Evolutionary conservation across 2,888 invertebrate species (phyloP).

Genomic region (Tuta absoluta): DNA sequence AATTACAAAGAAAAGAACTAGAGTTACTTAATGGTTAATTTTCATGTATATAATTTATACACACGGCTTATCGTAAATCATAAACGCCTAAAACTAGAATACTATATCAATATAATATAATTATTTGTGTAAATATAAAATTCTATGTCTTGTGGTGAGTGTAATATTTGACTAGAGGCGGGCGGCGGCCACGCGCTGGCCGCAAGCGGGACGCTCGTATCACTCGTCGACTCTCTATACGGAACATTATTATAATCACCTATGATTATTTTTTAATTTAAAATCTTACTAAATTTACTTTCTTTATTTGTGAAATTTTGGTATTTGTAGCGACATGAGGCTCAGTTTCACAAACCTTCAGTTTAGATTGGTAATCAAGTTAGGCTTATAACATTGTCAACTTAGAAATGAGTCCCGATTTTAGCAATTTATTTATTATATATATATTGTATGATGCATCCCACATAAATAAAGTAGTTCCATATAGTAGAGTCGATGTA

Average conservation of each 20-base stretch:
- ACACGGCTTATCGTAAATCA: conserved; percentile 73
- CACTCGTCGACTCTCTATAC: conserved; percentile 7
- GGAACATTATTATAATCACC: neutral
- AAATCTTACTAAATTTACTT: too few species aligned
- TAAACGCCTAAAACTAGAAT: conserved; percentile 80
- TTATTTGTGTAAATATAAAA: conserved; percentile 82
- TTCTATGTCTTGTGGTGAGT: conserved; percentile 78
- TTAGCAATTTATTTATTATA: neutral
- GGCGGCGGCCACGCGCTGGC: conserved; percentile 57
- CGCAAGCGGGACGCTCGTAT: conserved; percentile 35
- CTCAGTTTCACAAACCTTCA: neutral
- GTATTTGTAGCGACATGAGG: neutral
- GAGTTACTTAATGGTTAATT: conserved; percentile 58
- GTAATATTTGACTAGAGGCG: conserved; percentile 81
- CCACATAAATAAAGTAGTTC: conserved; percentile 1
- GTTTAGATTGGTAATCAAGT: neutral
- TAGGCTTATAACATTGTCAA: neutral
- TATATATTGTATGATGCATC: neutral
- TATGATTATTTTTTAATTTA: neutral
- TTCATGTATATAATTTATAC: conserved; percentile 53
- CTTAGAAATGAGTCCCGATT: neutral
- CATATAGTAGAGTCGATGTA: conserved; percentile 22
- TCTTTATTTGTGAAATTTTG: neutral
- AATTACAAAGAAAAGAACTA: conserved; percentile 66
- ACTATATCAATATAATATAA: conserved; percentile 81